These are phyloP conservation scores for Oxyteleia sp. DNA, from an alignment of 2,888 invertebrate species.

Conservation along the genomic window DNA sequence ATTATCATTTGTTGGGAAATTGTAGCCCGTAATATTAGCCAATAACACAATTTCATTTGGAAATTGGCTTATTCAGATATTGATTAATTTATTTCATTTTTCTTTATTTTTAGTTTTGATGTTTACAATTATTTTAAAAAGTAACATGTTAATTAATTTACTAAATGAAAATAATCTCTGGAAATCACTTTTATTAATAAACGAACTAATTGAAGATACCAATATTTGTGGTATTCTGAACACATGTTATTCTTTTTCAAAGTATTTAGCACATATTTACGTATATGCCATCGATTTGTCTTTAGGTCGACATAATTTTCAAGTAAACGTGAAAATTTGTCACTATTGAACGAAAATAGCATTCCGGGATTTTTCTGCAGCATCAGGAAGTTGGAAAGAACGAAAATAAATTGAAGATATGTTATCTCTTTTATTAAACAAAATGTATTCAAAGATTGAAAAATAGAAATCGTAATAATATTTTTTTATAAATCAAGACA, in stretches of 20 bases:
- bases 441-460: not conserved
- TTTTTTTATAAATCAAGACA: no score
- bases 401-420: not conserved
- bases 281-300: not conserved
- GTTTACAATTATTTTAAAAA: no score
- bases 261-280: conserved; percentile 1
- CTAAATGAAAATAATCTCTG: no score
- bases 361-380: not conserved
- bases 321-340: conserved; percentile 2
- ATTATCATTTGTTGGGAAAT: not conserved
- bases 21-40: not conserved
- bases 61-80: no score
- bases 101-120: no score
- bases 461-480: no score
- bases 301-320: conserved; percentile 12
- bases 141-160: no score
- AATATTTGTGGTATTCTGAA: not conserved
- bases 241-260: not conserved
- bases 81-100: no score
- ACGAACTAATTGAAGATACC: not conserved
- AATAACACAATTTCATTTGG: no score
- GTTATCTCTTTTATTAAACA: not conserved
- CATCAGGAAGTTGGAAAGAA: not conserved
- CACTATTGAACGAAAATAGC: conserved; percentile 1
- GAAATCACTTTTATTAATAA: not conserved